Conservation (phyloP, 2,113 vertebrate species). For the Lates calcarifer region DNA sequence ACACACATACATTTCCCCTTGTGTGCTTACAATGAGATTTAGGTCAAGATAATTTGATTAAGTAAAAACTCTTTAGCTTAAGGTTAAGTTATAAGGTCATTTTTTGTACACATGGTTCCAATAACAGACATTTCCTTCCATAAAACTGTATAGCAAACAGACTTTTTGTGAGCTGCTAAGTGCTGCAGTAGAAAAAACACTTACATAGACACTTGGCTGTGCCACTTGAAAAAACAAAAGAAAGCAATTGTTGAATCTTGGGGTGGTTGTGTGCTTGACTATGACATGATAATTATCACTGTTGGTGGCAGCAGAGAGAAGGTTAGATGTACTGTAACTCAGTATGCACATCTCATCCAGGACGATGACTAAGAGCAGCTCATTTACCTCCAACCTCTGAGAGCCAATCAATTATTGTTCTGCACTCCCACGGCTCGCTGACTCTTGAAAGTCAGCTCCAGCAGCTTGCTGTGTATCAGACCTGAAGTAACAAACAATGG, state of each 20-base stretch:
- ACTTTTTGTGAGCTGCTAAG: not conserved
- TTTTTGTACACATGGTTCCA: not conserved
- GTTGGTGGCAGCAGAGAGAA: constrained; percentile 21
- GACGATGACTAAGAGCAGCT: constrained; percentile 52
- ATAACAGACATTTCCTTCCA: not conserved
- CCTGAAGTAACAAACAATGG: constrained; percentile 33
- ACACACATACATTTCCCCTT: too few species aligned
- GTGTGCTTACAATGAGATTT: too few species aligned
- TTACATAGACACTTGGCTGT: not conserved
- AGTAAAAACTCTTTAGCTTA: not conserved
- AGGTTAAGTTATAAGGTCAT: not conserved
- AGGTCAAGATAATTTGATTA: too few species aligned
- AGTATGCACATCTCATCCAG: constrained; percentile 47
- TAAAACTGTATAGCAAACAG: not conserved
- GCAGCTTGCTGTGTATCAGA: constrained; percentile 28
- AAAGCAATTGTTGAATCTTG: constrained; percentile 17
- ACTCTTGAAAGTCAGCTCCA: constrained; percentile 58
- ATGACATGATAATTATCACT: constrained; percentile 46
- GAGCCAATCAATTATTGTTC: constrained; percentile 58
- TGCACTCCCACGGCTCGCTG: constrained; percentile 41
- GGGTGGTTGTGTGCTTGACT: constrained; percentile 21
- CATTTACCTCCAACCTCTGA: constrained; percentile 53
- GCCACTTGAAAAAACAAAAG: constrained; percentile 1
- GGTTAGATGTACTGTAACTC: constrained; percentile 40
- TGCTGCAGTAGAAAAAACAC: not conserved